phyloP scores from a whole-genome alignment of 2,113 vertebrate genomes.

The Pseudopipra pipra region DNA sequence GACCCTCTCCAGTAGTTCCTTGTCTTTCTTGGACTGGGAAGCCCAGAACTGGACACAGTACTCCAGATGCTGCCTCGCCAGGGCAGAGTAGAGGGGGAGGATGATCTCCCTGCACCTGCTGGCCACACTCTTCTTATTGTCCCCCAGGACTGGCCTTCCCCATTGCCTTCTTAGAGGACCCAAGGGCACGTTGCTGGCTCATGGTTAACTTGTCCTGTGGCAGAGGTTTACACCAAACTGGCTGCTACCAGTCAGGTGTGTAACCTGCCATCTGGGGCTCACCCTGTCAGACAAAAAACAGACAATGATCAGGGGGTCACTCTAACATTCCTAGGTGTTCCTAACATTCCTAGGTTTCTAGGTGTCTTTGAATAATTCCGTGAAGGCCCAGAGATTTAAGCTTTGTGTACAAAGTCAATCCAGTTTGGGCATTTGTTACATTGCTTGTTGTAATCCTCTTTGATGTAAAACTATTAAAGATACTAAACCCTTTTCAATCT shows the following conservation, averaged over 20 bases:
- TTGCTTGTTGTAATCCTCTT: slow-evolving; percentile 33
- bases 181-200: not conserved
- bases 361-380: not conserved
- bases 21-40: not conserved
- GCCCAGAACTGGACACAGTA: not conserved
- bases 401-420: not conserved
- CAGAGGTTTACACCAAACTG: not conserved
- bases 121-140: not conserved
- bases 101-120: not conserved
- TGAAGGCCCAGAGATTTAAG: not conserved
- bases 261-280: not conserved
- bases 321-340: not conserved
- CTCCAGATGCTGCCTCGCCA: not conserved
- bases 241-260: not conserved
- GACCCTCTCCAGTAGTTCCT: not conserved
- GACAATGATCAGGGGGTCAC: not conserved
- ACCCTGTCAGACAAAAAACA: not conserved
- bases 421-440: slow-evolving; percentile 10
- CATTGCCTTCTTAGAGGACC: not conserved
- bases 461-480: slow-evolving; percentile 40
- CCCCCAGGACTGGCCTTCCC: not conserved
- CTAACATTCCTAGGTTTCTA: not conserved
- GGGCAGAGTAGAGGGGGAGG: not conserved
- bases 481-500: slow-evolving; percentile 31
- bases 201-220: not conserved